Conservation (phyloP, 2,888 invertebrate genomes). For the Cheiracanthium punctorium region DNA sequence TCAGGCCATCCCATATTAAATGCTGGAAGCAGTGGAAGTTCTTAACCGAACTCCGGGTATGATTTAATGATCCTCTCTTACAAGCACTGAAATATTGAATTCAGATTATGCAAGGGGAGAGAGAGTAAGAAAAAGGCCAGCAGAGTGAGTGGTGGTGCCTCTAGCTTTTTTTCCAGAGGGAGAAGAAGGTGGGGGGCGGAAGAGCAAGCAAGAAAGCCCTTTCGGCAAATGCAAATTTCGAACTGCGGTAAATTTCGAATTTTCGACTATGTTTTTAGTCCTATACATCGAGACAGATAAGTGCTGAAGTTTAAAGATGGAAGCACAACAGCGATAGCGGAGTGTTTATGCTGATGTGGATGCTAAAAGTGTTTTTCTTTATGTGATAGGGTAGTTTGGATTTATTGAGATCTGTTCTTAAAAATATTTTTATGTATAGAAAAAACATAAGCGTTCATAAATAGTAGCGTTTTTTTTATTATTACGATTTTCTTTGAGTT, state of each 20-base stretch:
- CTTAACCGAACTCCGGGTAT: not conserved
- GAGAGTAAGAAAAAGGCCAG: not conserved
- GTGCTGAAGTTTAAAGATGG: not conserved
- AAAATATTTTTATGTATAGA: too few species aligned
- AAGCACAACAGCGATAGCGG: not conserved
- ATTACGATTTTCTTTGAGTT: too few species aligned
- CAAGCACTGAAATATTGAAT: conserved; percentile 15
- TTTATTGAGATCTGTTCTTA: too few species aligned
- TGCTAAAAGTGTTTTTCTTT: not conserved
- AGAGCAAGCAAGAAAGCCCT: not conserved
- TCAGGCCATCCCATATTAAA: not conserved
- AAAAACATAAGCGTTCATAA: too few species aligned
- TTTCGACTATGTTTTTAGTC: not conserved
- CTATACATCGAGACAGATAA: not conserved
- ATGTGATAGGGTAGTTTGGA: too few species aligned
- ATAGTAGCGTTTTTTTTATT: too few species aligned
- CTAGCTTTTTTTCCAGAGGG: too few species aligned
- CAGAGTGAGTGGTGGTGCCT: not conserved
- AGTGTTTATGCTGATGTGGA: not conserved
- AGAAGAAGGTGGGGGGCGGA: not conserved
- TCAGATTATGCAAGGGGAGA: conserved; percentile 1
- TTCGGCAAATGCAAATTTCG: not conserved
- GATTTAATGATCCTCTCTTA: conserved; percentile 1
- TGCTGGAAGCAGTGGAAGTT: not conserved
- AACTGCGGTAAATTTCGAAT: not conserved